phyloP scores from a whole-genome alignment of 2,888 invertebrate genomes.

The Ornithoptera priamus region DNA sequence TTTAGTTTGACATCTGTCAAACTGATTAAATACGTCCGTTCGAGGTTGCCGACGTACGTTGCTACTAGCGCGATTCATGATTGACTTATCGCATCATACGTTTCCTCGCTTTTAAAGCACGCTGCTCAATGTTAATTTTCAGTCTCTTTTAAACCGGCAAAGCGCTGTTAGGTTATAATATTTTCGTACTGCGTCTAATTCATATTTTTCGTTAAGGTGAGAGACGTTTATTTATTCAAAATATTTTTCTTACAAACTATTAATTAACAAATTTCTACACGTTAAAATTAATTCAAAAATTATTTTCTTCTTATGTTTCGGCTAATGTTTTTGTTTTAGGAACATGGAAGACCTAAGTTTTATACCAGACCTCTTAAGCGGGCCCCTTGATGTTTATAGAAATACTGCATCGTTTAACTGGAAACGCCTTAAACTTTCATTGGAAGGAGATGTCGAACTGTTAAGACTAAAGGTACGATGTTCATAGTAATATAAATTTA shows the following conservation, averaged over 20 bases:
- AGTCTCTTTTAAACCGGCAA: constrained; percentile 34
- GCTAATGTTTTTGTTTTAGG: constrained; percentile 46
- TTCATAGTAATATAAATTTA: background rate
- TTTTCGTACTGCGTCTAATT: constrained; percentile 7
- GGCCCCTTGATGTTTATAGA: constrained; percentile 89
- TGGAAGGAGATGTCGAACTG: constrained; percentile 87
- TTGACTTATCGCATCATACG: constrained; percentile 28
- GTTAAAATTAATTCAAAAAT: too few species aligned
- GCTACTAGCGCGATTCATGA: constrained; percentile 18
- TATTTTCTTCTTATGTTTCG: too few species aligned
- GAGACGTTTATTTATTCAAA: background rate
- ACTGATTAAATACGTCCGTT: constrained; percentile 15
- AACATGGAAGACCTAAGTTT: constrained; percentile 80
- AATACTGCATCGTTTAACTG: constrained; percentile 91
- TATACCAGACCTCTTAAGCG: constrained; percentile 84
- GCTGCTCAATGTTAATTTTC: constrained; percentile 33
- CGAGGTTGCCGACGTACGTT: constrained; percentile 5
- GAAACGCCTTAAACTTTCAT: constrained; percentile 89
- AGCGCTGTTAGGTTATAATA: constrained; percentile 29
- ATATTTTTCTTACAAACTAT: too few species aligned
- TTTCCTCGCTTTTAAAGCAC: constrained; percentile 35
- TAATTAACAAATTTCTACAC: too few species aligned
- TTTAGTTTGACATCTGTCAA: constrained; percentile 8
- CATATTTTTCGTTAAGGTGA: constrained; percentile 32
- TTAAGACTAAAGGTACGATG: constrained; percentile 87